Conservation (phyloP, 2,888 invertebrate genomes). For the Chorisops tibialis region DNA sequence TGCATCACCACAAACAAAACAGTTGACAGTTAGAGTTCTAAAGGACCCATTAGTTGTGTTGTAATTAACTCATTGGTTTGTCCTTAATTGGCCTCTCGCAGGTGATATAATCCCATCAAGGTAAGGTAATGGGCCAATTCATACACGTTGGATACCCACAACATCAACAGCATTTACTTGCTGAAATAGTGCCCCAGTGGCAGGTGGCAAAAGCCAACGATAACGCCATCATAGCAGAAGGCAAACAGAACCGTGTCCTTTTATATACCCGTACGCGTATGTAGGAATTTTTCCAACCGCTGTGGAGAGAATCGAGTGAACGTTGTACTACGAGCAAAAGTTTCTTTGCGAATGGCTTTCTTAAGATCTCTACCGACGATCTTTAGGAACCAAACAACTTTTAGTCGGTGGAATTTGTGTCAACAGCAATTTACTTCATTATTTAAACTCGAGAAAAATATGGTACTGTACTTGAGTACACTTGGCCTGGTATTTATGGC, state of each 20-base stretch:
- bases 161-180: background rate
- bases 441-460: conserved; percentile 31
- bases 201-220: conserved; percentile 22
- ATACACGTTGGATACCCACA: background rate
- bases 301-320: conserved; percentile 1
- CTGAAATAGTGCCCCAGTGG: conserved; percentile 20
- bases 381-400: conserved; percentile 9
- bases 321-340: conserved; percentile 20
- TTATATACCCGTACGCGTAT: no score
- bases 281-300: no score
- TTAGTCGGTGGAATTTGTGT: conserved; percentile 31
- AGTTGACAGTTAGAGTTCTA: conserved; percentile 2
- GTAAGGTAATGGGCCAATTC: conserved; percentile 1
- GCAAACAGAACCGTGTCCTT: no score
- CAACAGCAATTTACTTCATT: conserved; percentile 34
- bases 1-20: background rate
- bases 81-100: conserved; percentile 22
- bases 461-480: conserved; percentile 30
- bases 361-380: conserved; percentile 13
- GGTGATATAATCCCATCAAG: conserved; percentile 22
- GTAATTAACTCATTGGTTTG: conserved; percentile 25
- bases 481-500: conserved; percentile 31
- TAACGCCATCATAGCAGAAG: conserved; percentile 16
- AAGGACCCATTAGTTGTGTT: background rate
- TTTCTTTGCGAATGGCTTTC: conserved; percentile 18